Percentiles rank a stretch among this genome's conserved stretches.
Conservation (phyloP, 2,888 invertebrate species). For the Yponomeuta plumbellus region DNA sequence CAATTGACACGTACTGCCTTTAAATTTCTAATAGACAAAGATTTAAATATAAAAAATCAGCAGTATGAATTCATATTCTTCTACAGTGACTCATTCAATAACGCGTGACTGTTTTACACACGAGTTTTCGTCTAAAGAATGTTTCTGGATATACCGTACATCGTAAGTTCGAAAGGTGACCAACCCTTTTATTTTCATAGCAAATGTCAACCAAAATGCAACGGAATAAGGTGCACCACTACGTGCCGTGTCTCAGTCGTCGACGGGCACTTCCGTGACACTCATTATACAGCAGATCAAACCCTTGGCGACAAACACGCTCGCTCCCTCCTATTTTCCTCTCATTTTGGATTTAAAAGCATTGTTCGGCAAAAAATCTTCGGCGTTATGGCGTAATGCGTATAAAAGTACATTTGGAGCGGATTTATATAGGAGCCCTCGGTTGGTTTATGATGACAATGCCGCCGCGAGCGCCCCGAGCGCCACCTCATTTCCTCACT, state of each 20-base stretch:
- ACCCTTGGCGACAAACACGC: neutral
- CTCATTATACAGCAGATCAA: neutral
- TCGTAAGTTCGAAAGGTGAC: no score
- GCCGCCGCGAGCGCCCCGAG: slow-evolving; percentile 56
- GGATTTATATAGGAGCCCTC: slow-evolving; percentile 72
- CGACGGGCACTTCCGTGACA: neutral
- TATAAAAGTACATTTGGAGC: slow-evolving; percentile 70
- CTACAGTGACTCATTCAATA: neutral
- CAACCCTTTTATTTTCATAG: no score
- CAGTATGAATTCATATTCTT: no score
- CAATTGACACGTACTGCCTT: no score
- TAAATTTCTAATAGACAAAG: no score
- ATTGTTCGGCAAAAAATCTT: slow-evolving; percentile 44
- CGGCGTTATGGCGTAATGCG: slow-evolving; percentile 70
- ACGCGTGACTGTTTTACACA: neutral
- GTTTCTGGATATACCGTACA: neutral
- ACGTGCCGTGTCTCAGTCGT: neutral
- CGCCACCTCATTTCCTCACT: slow-evolving; percentile 74
- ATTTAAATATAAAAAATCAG: no score
- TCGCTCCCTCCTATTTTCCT: neutral
- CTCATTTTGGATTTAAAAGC: slow-evolving; percentile 46
- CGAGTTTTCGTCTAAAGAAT: neutral
- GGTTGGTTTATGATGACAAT: slow-evolving; percentile 75
- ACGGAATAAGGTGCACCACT: neutral
- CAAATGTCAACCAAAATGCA: no score